Conservation (phyloP, 2,888 invertebrate species). For the Spicauda simplicius region DNA sequence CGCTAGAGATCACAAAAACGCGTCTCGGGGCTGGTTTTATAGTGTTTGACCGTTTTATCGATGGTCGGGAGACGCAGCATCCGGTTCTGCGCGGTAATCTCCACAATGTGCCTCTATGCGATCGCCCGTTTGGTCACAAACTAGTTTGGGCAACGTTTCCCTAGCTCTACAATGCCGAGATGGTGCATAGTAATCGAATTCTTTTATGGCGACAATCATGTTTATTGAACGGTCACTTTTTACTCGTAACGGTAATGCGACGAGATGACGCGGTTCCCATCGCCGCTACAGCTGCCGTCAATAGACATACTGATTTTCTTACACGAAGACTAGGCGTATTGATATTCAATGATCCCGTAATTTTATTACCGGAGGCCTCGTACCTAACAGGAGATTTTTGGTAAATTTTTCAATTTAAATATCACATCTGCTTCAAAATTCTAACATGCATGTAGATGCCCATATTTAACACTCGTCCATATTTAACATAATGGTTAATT, state of each 20-base stretch:
- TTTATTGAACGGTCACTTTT: constrained; percentile 68
- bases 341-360: constrained; percentile 32
- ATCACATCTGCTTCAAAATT: neutral
- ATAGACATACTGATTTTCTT: constrained; percentile 27
- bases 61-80: constrained; percentile 74
- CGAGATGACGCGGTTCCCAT: constrained; percentile 32
- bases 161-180: constrained; percentile 58
- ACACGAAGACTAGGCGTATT: constrained; percentile 20
- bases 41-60: constrained; percentile 76
- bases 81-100: constrained; percentile 80
- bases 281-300: constrained; percentile 26
- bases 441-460: neutral
- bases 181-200: constrained; percentile 78
- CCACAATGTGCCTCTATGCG: constrained; percentile 73
- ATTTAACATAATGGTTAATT: neutral
- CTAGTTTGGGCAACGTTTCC: constrained; percentile 76
- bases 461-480: too few relatives aligned
- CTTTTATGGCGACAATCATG: constrained; percentile 67
- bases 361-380: constrained; percentile 11
- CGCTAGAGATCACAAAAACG: constrained; percentile 71
- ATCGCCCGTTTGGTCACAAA: constrained; percentile 73
- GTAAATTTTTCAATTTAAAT: neutral
- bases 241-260: constrained; percentile 57
- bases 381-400: constrained; percentile 11
- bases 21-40: constrained; percentile 71